Evolutionary conservation across 2,797 vertebrate genomes (phyloP), one percentile per base, ranked within the genome.

Genomic region (Pipistrellus pygmaeus): DNA sequence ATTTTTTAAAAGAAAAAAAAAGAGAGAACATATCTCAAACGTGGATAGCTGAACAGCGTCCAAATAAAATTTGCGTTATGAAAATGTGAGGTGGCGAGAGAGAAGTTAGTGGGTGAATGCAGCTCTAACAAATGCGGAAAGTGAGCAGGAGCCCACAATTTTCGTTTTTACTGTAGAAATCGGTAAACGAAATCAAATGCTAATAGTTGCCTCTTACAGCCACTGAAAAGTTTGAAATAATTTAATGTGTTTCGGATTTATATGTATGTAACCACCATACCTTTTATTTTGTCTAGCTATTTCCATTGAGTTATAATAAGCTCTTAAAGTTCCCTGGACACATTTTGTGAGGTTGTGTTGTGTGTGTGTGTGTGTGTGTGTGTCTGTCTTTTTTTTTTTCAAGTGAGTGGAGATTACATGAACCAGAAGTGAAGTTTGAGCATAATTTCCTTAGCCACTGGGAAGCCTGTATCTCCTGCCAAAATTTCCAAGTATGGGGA

Each of bases 111-210:
- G 93, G 69, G 78, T 38, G 68, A 48, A 30, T 57, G 21, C 23
- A 81, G 92, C 72, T 72, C 60, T 86, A 92, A 48, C 21, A 96
- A 96, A 88, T 11, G 30, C 41, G 82, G 97, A 64, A 30, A 57
- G 53, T 88, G 92, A 97, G 84, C 53, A 72, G 72, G 9, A 91
- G 81, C 87, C 88, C 32, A 66, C 92, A 91, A 60, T 86, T 96
- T 97, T 80, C 96, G 94, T 94, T 97, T 97, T 96, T 94, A 96
- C 95, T 30, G 18, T 80, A 82, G 85, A 21, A 82, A 71, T 71
- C 2, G 48, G 88, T 85, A 81, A 96, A 97, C 78, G 46, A 92
- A 96, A 96, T 96, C 46, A 94, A 96, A 95, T 78, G 32, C 81
- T 89, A 81, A 89, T 90, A 48, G 85, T 88, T 94, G 88, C 14